Base-by-base conservation (phyloP, 2,113 vertebrate genomes). In the Carassius auratus region DNA sequence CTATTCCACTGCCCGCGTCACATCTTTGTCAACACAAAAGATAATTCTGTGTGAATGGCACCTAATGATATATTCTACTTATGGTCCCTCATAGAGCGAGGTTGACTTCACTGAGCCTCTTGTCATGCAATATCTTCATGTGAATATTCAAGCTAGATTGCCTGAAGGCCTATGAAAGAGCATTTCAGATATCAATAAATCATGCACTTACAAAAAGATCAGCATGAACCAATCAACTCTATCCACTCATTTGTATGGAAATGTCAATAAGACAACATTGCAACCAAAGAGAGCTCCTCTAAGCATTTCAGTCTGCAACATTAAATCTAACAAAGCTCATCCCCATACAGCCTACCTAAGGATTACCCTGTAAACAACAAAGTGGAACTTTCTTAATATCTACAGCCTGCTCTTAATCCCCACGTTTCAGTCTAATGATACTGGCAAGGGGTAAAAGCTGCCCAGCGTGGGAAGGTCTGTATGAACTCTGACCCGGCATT, bases 371-470 rank as follows among this genome's bases (percentile, higher is more conserved):
- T 84, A 77, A 86, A 81, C 30, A 84, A 14, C 30, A 21, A 75
- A 79, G 33, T 84, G 59, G 84, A 62, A 84, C 23, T 86, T 92
- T 88, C 90, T 93, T 92, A 92, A 93, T 86, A 89, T 84, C 89
- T 36, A 69, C 89, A 59, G 92, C 88, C 91, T 91, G 74, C 86
- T 89, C 89, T 78, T 93, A 92, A 93, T 93, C 93, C 90, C 81
- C 89, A 36, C 50, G 69, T 87, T 88, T 82, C 86, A 92, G 89
- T 89, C 87, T 91, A 89, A 93, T 89, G 91, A 90, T 90, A 87
- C 90, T 90, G 90, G 91, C 91, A 90, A 91, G 90, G 91, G 89
- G 92, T 94, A 93, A 94, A 93, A 90, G 90, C 92, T 91, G 89
- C 89, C 91, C 85, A 52, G 89, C 89, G 92, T 91, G 91, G 90